These are phyloP conservation scores for Stictonetta naevosa DNA, from an alignment of 2,113 vertebrate species.

Conservation along the genomic window DNA sequence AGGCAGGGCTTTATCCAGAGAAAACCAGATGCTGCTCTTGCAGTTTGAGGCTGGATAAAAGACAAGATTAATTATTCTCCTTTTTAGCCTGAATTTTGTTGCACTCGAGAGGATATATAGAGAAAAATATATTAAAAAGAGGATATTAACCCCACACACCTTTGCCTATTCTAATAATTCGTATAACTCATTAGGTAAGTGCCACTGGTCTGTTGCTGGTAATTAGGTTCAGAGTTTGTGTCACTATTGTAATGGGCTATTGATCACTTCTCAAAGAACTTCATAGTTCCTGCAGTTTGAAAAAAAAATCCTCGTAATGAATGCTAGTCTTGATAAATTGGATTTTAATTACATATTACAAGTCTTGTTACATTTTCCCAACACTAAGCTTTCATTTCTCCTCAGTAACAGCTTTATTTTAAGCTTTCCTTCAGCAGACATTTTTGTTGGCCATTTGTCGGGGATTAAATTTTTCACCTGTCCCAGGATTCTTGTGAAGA, in stretches of 20 bases:
- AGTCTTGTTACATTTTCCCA: slow-evolving; percentile 5
- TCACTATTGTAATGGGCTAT: slow-evolving; percentile 69
- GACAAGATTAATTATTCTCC: slow-evolving; percentile 19
- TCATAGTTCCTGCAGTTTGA: slow-evolving; percentile 6
- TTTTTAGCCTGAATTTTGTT: neutral
- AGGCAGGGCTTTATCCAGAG: neutral
- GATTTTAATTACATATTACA: slow-evolving; percentile 55
- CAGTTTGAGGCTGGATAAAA: neutral
- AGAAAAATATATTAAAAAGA: neutral
- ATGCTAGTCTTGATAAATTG: slow-evolving; percentile 48
- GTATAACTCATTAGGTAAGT: slow-evolving; percentile 39
- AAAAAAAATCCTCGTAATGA: neutral
- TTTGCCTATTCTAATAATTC: slow-evolving; percentile 1
- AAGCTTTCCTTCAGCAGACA: neutral
- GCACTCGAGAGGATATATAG: neutral
- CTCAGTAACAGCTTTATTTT: slow-evolving; percentile 54
- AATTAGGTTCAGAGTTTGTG: slow-evolving; percentile 41
- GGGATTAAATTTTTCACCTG: slow-evolving; percentile 32
- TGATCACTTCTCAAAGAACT: slow-evolving; percentile 62
- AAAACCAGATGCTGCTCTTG: neutral
- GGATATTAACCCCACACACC: neutral
- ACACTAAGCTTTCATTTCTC: neutral
- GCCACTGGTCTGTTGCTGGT: neutral
- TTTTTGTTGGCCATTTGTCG: neutral
- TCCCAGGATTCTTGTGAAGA: neutral